Conservation (phyloP, 2,888 invertebrate species). For the Stenotaenia linearis region DNA sequence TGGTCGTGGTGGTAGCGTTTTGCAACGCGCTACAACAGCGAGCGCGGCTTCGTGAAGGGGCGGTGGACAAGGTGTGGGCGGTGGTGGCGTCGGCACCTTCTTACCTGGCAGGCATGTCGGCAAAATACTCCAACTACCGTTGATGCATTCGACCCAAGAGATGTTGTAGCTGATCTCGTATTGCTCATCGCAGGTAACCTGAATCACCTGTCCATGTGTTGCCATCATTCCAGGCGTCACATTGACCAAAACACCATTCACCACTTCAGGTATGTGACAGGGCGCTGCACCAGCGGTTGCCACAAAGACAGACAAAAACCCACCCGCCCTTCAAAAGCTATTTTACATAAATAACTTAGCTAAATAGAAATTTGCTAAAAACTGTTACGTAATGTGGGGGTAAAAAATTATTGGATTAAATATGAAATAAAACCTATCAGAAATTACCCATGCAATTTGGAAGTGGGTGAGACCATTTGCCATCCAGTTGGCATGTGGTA, state of each 20-base stretch:
- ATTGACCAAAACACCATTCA: conserved; percentile 47
- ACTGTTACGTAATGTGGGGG: neutral
- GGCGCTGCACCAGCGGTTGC: conserved; percentile 60
- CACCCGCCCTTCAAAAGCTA: neutral
- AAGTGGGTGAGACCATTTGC: conserved; percentile 86
- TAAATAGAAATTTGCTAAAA: neutral
- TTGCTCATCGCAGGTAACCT: conserved; percentile 67
- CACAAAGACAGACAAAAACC: conserved; percentile 17
- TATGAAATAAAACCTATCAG: neutral
- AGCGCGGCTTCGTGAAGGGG: conserved; percentile 1
- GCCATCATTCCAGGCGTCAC: conserved; percentile 49
- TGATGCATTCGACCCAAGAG: conserved; percentile 76
- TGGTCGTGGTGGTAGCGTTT: conserved; percentile 73
- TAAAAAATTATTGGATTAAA: conserved; percentile 17
- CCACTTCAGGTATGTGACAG: conserved; percentile 77
- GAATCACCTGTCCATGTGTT: conserved; percentile 64
- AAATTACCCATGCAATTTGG: conserved; percentile 77
- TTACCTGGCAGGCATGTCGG: conserved; percentile 76
- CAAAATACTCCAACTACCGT: conserved; percentile 92
- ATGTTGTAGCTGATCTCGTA: conserved; percentile 66
- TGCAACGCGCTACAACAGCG: conserved; percentile 59
- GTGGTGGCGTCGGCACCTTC: conserved; percentile 27
- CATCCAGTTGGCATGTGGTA: conserved; percentile 81
- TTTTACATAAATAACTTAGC: neutral
- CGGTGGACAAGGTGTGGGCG: conserved; percentile 1